These are phyloP conservation scores for Gobio occitaniae DNA, from an alignment of 2,797 vertebrate species.

Conservation along the genomic window DNA sequence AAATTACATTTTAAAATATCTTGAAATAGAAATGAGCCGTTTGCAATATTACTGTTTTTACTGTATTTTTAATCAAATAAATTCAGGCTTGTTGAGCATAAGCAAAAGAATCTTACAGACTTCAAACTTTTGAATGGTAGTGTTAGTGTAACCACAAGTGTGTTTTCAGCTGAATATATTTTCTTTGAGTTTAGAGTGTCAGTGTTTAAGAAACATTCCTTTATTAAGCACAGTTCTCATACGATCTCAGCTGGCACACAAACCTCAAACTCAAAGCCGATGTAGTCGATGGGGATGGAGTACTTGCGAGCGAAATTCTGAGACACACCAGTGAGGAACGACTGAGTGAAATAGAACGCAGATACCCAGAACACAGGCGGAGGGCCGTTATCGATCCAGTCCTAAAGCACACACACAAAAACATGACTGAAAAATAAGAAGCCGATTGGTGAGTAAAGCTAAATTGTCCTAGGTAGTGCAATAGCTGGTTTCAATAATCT, in stretches of 20 bases:
- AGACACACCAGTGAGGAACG: constrained; percentile 91
- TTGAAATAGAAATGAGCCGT: no score
- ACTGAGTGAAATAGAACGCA: constrained; percentile 97
- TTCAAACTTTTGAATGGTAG: no score
- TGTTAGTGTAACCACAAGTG: no score
- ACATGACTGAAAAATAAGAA: neutral
- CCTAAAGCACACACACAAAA: constrained; percentile 70
- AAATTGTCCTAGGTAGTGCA: neutral
- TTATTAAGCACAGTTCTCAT: neutral
- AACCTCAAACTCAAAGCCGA: constrained; percentile 92
- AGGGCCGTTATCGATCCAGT: constrained; percentile 85
- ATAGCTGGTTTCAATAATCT: neutral
- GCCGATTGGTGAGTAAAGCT: no score
- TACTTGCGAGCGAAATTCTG: constrained; percentile 95
- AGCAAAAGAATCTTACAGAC: no score
- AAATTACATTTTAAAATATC: no score
- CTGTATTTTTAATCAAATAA: no score
- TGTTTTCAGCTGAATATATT: no score
- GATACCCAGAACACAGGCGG: constrained; percentile 93
- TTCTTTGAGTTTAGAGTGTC: no score
- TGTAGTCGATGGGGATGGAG: constrained; percentile 88
- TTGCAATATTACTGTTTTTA: no score
- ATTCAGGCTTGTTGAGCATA: no score
- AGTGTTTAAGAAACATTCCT: neutral
- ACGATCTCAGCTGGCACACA: neutral